Evolutionary conservation across 2,113 vertebrate genomes (phyloP), one percentile per base, ranked within the genome.

Genomic region (Oxyura jamaicensis): DNA sequence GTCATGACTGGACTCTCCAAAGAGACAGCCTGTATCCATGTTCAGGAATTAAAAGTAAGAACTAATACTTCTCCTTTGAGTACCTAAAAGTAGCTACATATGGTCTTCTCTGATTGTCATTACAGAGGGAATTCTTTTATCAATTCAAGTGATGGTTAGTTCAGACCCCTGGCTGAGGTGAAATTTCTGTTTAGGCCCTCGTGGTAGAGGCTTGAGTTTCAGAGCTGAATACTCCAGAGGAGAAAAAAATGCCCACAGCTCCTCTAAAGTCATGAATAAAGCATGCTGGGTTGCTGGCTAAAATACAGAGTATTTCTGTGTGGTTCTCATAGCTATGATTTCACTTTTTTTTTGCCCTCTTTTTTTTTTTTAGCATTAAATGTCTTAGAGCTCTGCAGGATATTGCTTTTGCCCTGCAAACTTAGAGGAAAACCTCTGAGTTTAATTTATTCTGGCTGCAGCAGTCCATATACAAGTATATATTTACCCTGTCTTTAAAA

Each of bases 351-450:
- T 65, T 26, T 6, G 31, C 6, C 4, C 8, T 42, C 60, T 71
- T 79, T 93, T 87, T 50, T 39, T 39, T 39, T 39, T 92, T 87
- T 50, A 86, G 68, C 68, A 62, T 81, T 55, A 58, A 67, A 31
- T 73, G 29, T 52, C 46, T 88, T 31, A 60, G 73, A 88, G 74
- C 48, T 92, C 83, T 82, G 73, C 65, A 92, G 52, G 66, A 36
- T 75, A 48, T 59, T 90, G 60, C 50, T 90, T 33, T 76, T 86
- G 65, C 66, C 75, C 35, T 36, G 41, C 21, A 79, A 33, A 86
- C 83, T 95, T 62, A 79, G 55, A 93, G 48, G 88, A 91, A 91
- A 90, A 41, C 28, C 67, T 95, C 50, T 55, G 35, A 12, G 69
- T 93, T 94, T 56, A 72, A 52, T 44, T 66, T 50, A 66, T 80